A percentile compares a stretch with the other conserved stretches of the same genome.
Evolutionary conservation across 2,888 invertebrate species (phyloP).

Genomic region (Sthenelais limicola): DNA sequence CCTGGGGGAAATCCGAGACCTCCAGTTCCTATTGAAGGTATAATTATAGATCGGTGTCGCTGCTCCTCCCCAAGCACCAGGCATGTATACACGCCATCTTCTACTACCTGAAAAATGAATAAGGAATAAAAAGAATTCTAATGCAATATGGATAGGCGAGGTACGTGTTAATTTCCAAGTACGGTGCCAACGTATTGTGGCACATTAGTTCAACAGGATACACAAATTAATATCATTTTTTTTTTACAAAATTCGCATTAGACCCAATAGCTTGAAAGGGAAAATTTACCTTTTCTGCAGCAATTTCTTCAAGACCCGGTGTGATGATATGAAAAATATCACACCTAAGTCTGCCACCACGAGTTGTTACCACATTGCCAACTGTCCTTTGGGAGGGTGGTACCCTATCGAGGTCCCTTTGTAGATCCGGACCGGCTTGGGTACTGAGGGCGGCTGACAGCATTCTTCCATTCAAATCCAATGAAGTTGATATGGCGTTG

Average conservation of each 20-base stretch:
- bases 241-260: neutral
- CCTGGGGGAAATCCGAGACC: conserved; percentile 9
- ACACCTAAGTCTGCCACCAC: neutral
- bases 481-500: neutral
- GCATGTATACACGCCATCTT: conserved; percentile 1
- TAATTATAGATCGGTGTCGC: conserved; percentile 3
- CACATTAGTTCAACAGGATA: too few relatives aligned
- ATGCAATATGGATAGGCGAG: neutral
- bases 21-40: conserved; percentile 26
- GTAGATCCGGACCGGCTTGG: neutral
- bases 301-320: neutral
- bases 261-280: too few relatives aligned
- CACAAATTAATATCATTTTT: neutral
- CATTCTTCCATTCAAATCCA: neutral
- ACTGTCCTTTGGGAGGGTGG: neutral
- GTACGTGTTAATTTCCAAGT: too few relatives aligned
- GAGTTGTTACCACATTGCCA: neutral
- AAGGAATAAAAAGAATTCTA: neutral
- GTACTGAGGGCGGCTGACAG: conserved; percentile 7
- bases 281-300: too few relatives aligned
- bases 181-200: too few relatives aligned
- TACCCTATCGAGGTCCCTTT: conserved; percentile 1
- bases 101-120: neutral
- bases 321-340: conserved; percentile 7
- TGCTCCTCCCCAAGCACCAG: neutral